Base-by-base conservation (phyloP, 1,140 invertebrate species). In the Drosophila tani region DNA sequence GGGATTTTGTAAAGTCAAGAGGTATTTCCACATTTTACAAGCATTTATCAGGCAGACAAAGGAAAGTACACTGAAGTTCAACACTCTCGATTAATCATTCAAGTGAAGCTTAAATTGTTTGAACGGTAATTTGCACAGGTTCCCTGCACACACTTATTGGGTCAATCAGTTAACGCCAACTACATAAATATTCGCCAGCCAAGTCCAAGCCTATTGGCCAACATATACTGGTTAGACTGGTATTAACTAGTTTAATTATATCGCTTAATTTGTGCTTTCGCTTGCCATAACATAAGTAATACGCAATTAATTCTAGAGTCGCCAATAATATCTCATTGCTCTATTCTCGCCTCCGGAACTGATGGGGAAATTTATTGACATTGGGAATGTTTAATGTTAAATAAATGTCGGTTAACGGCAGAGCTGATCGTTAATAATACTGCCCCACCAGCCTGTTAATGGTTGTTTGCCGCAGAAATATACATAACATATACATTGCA, bases 401-500 rank as follows among this genome's bases (percentile, higher is more conserved):
- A 29, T 64, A 32, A 46, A 21, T 45, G 49, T 45, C 63, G 53
- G 62, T 53, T 64, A 45, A 69, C 59, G 51, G 27, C 56, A 47
- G n/a, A 17, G 40, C 62, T 50, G 62, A 69, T 66, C 35, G 49
- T 67, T 70, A 68, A 70, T 70, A 70, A 70, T 70, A 70, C 62
- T 66, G 49, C 49, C 67, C 67, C 64, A 38, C 14, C 63, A 46
- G 49, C 49, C 67, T 19, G 53, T 56, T 56, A 40, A 56, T 65
- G 40, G 32, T 65, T 63, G 41, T 38, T 41, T 56, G 68, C 65
- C 64, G 68, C 68, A 70, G 50, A 70, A 56, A 71, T 70, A 55
- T 38, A 35, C 9, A 63, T 63, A 43, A 29, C 32, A 69, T 50
- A 68, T 50, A 51, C 40, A 73, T 71, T 69, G 35, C 47, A 70